Base-by-base conservation (phyloP, 2,888 invertebrate species). In the Lysandra bellargus region DNA sequence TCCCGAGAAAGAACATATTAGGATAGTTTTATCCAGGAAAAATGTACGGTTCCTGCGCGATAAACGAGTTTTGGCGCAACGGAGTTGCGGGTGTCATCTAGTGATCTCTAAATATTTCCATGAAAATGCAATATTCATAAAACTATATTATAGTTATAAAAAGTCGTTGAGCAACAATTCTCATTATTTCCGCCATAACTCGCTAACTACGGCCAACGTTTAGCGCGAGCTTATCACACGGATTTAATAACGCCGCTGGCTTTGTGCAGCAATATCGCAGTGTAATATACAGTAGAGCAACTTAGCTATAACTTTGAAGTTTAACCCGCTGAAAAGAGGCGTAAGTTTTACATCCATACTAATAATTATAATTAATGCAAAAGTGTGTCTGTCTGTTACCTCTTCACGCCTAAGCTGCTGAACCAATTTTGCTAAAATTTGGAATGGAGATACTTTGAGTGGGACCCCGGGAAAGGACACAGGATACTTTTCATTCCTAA, bases 141-240 rank as follows among this genome's bases (percentile, higher is more conserved):
- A 64, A 30, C 30, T 30, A 64, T 64, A 64, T 64, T 30, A 30
- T 12, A 64, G 30, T 64, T 30, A 9, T 30, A 30, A 64, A 30
- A 64, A 64, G 23, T 61, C 1, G n/a, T 64, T 1, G 30, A 64
- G 64, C 64, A 30, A 64, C 64, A 30, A 30, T 30, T 64, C 64
- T 64, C 64, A 30, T 30, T 64, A 64, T 64, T 64, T 64, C 64
- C 30, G 64, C 30, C 30, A 64, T 64, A 64, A 64, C 64, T 64
- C 30, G 64, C 64, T 64, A 64, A 64, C 64, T 23, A 30, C 64
- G 30, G 30, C 30, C 23, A 23, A 64, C 64, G 30, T 64, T 23
- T 61, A 64, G 30, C 64, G 30, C 4, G 30, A 30, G 64, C 64
- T 64, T 64, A 64, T 64, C 64, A 30, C 64, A 9, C 64, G 64